Conservation (phyloP, 2,797 vertebrate species). For the Acanthis flammea region DNA sequence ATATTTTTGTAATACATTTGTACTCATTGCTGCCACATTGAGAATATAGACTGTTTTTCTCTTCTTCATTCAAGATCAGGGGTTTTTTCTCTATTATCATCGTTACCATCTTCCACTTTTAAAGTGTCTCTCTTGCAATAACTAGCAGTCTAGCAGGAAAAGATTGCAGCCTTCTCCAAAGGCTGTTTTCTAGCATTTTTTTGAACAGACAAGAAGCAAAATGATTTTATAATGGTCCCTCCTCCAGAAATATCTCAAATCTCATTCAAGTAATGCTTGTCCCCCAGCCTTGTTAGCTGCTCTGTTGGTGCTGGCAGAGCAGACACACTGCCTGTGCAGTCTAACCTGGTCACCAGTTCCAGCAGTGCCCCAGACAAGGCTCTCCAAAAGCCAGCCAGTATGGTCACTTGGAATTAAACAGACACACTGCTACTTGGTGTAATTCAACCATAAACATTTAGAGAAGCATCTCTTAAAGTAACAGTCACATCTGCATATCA, state of each 20-base stretch:
- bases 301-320: background rate
- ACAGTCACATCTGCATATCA: background rate
- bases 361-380: background rate
- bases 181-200: background rate
- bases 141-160: background rate
- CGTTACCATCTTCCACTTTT: background rate
- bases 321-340: background rate
- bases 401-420: background rate
- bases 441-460: accelerated
- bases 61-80: background rate
- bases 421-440: background rate
- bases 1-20: background rate
- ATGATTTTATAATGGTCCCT: background rate
- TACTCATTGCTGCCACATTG: background rate
- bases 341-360: background rate
- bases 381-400: background rate
- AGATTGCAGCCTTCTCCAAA: background rate
- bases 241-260: background rate
- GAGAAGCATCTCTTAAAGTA: background rate
- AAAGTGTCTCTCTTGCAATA: background rate
- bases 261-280: background rate
- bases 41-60: background rate
- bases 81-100: background rate
- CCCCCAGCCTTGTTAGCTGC: background rate
- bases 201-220: background rate